Conservation (phyloP, 2,888 invertebrate genomes). For the Tiliacea aurago region DNA sequence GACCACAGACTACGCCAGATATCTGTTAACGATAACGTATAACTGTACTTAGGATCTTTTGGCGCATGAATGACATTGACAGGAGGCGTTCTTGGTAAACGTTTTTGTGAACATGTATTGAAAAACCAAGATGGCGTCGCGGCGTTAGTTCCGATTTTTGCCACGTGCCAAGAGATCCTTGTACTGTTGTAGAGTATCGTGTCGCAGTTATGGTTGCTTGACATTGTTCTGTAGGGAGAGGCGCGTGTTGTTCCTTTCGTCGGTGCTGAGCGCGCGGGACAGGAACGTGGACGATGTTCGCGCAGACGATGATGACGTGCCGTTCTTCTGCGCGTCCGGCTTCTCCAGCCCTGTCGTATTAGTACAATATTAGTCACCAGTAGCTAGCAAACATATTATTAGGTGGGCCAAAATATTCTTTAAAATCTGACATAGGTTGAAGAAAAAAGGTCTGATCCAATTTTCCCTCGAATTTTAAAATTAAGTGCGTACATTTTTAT, state of each 20-base stretch:
- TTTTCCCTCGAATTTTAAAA: background rate
- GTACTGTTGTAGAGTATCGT: background rate
- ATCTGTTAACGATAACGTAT: background rate
- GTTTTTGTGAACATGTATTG: background rate
- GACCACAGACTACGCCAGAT: background rate
- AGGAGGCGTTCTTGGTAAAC: background rate
- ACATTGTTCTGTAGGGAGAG: conserved; percentile 78
- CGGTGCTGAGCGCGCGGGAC: conserved; percentile 85
- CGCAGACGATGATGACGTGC: conserved; percentile 77
- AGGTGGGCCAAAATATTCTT: conserved; percentile 22
- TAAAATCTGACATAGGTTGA: background rate
- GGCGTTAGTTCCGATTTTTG: background rate
- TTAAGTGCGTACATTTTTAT: background rate
- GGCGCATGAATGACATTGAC: background rate
- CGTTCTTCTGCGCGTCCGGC: conserved; percentile 83
- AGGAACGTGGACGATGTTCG: conserved; percentile 87
- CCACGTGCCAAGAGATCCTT: background rate
- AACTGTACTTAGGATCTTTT: background rate
- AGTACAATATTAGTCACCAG: conserved; percentile 77
- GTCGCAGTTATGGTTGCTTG: conserved; percentile 70
- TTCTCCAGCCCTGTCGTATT: conserved; percentile 87
- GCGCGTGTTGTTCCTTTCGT: conserved; percentile 80
- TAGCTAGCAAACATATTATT: conserved; percentile 37
- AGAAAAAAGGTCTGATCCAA: background rate
- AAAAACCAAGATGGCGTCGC: background rate